Evolutionary conservation across 2,888 invertebrate genomes (phyloP).

Genomic region (Idaea biselata): DNA sequence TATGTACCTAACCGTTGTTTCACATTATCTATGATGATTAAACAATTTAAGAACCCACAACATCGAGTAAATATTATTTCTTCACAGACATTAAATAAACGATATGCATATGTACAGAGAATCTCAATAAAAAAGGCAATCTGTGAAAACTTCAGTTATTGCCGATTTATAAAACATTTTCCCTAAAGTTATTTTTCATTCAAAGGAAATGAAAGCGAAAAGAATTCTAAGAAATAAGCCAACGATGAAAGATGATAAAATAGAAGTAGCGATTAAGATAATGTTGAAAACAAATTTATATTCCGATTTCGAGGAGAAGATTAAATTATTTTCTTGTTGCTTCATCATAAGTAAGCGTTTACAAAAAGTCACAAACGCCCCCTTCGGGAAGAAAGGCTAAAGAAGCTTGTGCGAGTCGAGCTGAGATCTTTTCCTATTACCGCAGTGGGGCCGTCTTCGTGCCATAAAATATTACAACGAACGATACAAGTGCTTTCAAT

Average conservation of each 20-base stretch:
- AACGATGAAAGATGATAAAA: conserved; percentile 54
- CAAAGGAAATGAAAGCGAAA: conserved; percentile 48
- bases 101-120: conserved; percentile 14
- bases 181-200: conserved; percentile 39
- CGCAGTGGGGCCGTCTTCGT: conserved; percentile 47
- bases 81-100: conserved; percentile 1
- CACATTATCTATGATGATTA: conserved; percentile 15
- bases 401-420: conserved; percentile 52
- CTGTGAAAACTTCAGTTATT: conserved; percentile 37
- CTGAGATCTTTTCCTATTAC: conserved; percentile 53
- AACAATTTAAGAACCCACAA: conserved; percentile 20
- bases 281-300: conserved; percentile 71
- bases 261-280: conserved; percentile 65
- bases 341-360: conserved; percentile 43
- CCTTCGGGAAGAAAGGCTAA: conserved; percentile 50
- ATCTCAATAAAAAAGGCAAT: conserved; percentile 35
- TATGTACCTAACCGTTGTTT: not conserved
- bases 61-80: conserved; percentile 7
- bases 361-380: conserved; percentile 51
- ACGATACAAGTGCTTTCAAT: conserved; percentile 77
- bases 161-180: conserved; percentile 42
- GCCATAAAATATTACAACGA: conserved; percentile 74
- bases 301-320: conserved; percentile 64
- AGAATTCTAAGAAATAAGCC: conserved; percentile 47
- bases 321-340: conserved; percentile 73